phyloP scores from a whole-genome alignment of 37 sponge, comb jelly and placozoan species.

The Axinella damicornis region DNA sequence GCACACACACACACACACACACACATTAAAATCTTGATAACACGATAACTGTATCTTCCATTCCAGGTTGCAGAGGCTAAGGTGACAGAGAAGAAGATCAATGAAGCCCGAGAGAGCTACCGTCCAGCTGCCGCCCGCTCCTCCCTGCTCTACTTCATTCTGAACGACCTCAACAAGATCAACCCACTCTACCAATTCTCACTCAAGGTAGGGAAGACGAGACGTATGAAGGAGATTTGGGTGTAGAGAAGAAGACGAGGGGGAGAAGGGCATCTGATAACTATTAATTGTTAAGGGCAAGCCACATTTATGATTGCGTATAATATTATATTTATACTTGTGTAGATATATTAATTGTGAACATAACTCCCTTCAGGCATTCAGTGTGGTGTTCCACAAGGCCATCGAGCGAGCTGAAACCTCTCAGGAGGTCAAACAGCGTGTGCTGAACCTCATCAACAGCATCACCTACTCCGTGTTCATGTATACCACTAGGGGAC shows the following conservation, averaged over 20 bases:
- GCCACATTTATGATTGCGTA: not conserved
- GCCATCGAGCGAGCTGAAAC: conserved; percentile 93
- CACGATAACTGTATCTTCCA: too few species aligned
- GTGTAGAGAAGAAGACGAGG: too few species aligned
- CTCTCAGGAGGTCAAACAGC: conserved; percentile 85
- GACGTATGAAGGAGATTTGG: too few species aligned
- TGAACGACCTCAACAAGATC: conserved; percentile 97
- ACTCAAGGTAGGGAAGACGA: conserved; percentile 76
- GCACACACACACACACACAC: not conserved
- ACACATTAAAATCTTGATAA: too few species aligned
- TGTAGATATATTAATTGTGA: too few species aligned
- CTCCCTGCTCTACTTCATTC: conserved; percentile 97
- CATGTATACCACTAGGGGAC: conserved; percentile 95
- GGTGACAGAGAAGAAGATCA: conserved; percentile 96
- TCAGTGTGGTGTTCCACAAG: conserved; percentile 98
- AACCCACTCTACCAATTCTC: conserved; percentile 99
- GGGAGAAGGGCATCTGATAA: too few species aligned
- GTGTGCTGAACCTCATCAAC: conserved; percentile 94
- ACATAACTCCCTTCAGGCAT: conserved; percentile 62
- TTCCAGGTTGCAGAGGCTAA: conserved; percentile 87
- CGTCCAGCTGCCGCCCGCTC: conserved; percentile 97
- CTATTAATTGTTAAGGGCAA: too few species aligned
- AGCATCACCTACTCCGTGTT: conserved; percentile 97
- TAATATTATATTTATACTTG: too few species aligned
- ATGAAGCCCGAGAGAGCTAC: conserved; percentile 95